phyloP scores from a whole-genome alignment of 2,888 invertebrate species.

The Cheilosia soror region DNA sequence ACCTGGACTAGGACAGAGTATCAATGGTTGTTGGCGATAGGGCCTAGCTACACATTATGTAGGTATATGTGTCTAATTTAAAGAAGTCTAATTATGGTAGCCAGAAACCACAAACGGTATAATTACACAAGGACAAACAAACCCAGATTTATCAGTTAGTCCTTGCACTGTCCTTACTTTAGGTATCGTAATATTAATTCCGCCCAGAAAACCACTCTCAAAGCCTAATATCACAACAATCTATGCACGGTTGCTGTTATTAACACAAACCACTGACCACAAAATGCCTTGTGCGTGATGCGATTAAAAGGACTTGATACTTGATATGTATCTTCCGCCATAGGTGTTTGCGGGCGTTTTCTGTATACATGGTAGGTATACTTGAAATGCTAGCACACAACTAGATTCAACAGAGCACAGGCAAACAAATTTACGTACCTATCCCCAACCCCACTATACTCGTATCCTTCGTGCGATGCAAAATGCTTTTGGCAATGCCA shows the following conservation, averaged over 20 bases:
- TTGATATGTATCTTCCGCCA: constrained; percentile 11
- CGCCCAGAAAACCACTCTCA: too few species aligned
- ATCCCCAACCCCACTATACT: neutral
- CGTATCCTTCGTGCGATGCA: constrained; percentile 28
- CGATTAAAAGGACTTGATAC: constrained; percentile 49
- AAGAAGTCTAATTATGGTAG: too few species aligned
- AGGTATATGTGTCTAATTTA: too few species aligned
- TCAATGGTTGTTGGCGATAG: too few species aligned
- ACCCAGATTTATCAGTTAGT: too few species aligned
- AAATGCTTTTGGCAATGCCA: constrained; percentile 50
- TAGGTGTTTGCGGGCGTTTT: constrained; percentile 15
- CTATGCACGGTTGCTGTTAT: neutral
- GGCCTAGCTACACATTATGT: too few species aligned
- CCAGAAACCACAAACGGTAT: too few species aligned
- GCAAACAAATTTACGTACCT: constrained; percentile 4
- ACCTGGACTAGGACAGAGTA: too few species aligned
- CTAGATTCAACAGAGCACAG: constrained; percentile 31
- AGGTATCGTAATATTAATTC: too few species aligned
- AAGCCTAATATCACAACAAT: neutral
- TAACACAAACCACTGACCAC: constrained; percentile 39
- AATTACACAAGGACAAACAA: too few species aligned
- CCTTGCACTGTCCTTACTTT: too few species aligned
- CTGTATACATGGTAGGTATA: neutral
- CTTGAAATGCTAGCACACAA: constrained; percentile 19
- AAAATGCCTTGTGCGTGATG: constrained; percentile 61